phyloP scores from a whole-genome alignment of 2,797 vertebrate species.

The Bovichtus diacanthus region DNA sequence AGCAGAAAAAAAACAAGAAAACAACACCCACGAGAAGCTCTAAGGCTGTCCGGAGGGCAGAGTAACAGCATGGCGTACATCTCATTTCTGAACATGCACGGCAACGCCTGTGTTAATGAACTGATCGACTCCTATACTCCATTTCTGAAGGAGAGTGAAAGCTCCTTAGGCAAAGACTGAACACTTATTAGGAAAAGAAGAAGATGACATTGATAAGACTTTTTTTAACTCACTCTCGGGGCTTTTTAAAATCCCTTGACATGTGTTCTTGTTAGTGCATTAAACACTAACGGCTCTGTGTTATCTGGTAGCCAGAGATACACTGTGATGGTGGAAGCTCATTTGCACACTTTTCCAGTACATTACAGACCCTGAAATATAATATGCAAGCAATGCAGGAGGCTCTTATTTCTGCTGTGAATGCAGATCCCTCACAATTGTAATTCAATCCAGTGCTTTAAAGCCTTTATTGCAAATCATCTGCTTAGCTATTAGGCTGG shows the following conservation, averaged over 20 bases:
- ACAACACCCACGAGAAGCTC: conserved; percentile 9
- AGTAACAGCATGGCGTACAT: conserved; percentile 24
- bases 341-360: conserved; percentile 32
- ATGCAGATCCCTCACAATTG: conserved; percentile 56
- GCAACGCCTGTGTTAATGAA: conserved; percentile 30
- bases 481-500: conserved; percentile 57
- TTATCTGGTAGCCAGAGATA: conserved; percentile 47
- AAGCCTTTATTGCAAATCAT: conserved; percentile 73
- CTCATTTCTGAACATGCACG: conserved; percentile 12
- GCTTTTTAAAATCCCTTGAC: conserved; percentile 60
- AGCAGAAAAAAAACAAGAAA: conserved; percentile 9
- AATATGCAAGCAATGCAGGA: conserved; percentile 38
- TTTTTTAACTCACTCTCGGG: conserved; percentile 61
- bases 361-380: conserved; percentile 52
- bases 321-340: conserved; percentile 27
- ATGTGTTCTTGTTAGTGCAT: conserved; percentile 64
- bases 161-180: conserved; percentile 58
- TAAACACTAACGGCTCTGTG: conserved; percentile 56
- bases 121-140: conserved; percentile 21
- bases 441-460: conserved; percentile 72
- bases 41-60: conserved; percentile 31
- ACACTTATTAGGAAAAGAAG: conserved; percentile 55
- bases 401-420: conserved; percentile 57
- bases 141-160: conserved; percentile 46
- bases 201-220: conserved; percentile 69